These are phyloP conservation scores for Orchestia grillus DNA, from an alignment of 1,140 invertebrate species.

Conservation along the genomic window DNA sequence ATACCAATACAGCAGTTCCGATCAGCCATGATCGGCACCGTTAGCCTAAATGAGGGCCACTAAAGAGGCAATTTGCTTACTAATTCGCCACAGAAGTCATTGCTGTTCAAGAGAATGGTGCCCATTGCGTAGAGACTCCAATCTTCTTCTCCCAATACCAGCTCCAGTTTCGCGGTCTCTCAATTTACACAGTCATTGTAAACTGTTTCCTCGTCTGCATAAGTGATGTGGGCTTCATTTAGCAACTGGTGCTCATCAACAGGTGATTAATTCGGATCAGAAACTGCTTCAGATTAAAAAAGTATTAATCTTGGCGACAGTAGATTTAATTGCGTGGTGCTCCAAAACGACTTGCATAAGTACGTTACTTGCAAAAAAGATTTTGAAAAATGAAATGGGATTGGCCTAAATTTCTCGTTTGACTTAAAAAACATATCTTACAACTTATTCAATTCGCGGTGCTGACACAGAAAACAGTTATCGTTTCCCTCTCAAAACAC, in stretches of 20 bases:
- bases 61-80: constrained; percentile 56
- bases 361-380: neutral
- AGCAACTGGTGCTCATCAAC: neutral
- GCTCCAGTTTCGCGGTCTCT: neutral
- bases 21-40: constrained; percentile 40
- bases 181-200: neutral
- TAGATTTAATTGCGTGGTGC: neutral
- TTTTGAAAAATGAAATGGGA: neutral
- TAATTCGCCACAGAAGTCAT: constrained; percentile 52
- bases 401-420: neutral
- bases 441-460: neutral
- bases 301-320: neutral
- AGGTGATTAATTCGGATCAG: neutral
- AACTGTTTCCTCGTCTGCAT: neutral
- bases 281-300: neutral
- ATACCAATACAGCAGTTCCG: constrained; percentile 36
- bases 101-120: constrained; percentile 36
- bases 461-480: neutral
- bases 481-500: neutral
- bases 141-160: constrained; percentile 19
- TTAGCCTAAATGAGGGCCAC: constrained; percentile 45
- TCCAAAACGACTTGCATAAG: neutral
- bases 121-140: constrained; percentile 6
- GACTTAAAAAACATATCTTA: neutral
- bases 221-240: neutral